Base-by-base conservation (phyloP, 1,140 invertebrate genomes). In the Myzus persicae region DNA sequence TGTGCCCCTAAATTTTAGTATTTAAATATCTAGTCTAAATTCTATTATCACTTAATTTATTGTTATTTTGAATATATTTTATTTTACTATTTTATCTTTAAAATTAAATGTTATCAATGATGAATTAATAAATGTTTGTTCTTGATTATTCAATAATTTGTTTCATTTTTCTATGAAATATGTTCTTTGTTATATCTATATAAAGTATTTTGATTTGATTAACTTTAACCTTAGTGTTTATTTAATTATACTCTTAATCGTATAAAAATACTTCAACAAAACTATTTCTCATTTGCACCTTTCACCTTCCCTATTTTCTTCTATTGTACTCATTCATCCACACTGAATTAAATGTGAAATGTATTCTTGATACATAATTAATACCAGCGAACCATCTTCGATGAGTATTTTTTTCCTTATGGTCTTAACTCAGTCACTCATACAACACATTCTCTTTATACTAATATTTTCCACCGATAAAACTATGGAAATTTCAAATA, bases 21-120 rank as follows among this genome's bases (percentile, higher is more conserved):
- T 46, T 85, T 14, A 87, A n/a, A 5, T 46, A 85, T 85, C 84
- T 87, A n/a, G 84, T 87, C 40, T 40, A 84, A 31, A 84, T 84
- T 40, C 20, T 26, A 84, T 84, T 26, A 84, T 84, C 22, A 84
- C n/a, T 76, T 76, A 18, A 67, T 67, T 67, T 67, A 18, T 67
- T 67, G 59, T 67, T 67, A 18, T 67, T 67, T 4, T n/a, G 59
- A 67, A 67, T 67, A 67, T 67, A 76, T 76, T 76, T 76, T 76
- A 76, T 76, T 36, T 76, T 76, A 67, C 9, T 9, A 48, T 48
- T 48, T 18, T 76, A 76, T n/a, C 31, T 76, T 76, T n/a, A 5
- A 76, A n/a, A n/a, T 67, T 18, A n/a, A 67, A 6, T 67, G 36
- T 76, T 76, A n/a, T n/a, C 14, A 20, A 76, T n/a, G 3, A 76